These are phyloP conservation scores for Epistrophe eligans DNA, from an alignment of 2,888 invertebrate genomes.

Conservation along the genomic window DNA sequence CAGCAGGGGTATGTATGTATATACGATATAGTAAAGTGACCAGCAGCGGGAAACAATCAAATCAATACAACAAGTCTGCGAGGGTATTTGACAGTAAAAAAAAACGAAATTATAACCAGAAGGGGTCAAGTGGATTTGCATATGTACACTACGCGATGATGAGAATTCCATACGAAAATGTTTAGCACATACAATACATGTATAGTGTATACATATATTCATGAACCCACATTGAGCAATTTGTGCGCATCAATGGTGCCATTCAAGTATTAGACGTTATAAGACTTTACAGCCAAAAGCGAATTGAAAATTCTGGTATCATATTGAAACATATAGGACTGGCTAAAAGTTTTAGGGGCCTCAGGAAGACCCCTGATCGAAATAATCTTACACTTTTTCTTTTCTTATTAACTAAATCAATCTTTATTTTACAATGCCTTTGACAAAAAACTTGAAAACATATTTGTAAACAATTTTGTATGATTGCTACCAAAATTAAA, in stretches of 20 bases:
- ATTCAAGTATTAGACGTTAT: constrained; percentile 27
- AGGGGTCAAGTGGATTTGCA: constrained; percentile 72
- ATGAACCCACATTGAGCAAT: constrained; percentile 27
- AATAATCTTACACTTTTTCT: too few species aligned
- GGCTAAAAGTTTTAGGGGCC: background rate
- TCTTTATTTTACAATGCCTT: too few species aligned
- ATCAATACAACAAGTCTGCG: constrained; percentile 66
- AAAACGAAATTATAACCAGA: constrained; percentile 23
- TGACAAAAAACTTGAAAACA: too few species aligned
- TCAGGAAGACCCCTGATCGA: too few species aligned
- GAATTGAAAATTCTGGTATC: background rate
- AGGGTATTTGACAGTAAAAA: constrained; percentile 46
- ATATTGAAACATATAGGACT: background rate
- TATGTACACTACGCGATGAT: constrained; percentile 26
- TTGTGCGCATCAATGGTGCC: constrained; percentile 39
- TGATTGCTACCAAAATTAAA: too few species aligned
- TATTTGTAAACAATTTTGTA: too few species aligned
- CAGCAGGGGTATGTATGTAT: constrained; percentile 16
- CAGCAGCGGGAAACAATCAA: constrained; percentile 69
- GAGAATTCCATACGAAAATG: constrained; percentile 36
- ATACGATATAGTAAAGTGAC: constrained; percentile 32
- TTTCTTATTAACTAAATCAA: too few species aligned
- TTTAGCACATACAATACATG: constrained; percentile 61
- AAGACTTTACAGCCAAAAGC: background rate
- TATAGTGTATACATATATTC: constrained; percentile 32